Conservation (phyloP, 2,113 vertebrate species). For the Micronycteris hirsuta region DNA sequence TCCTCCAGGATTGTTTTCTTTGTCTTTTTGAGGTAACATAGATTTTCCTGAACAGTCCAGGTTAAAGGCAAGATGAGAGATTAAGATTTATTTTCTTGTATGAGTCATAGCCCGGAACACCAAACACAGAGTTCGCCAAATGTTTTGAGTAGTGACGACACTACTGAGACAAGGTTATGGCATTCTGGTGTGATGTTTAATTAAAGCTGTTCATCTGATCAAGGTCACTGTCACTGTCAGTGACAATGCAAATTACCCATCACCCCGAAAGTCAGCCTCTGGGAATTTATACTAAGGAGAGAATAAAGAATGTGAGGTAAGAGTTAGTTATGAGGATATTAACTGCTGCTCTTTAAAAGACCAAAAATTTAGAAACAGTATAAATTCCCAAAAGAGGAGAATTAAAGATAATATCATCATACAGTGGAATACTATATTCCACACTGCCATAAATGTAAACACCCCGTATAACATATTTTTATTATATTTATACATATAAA, state of each 20-base stretch:
- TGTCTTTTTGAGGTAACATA: neutral
- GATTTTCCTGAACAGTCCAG: slow-evolving; percentile 16
- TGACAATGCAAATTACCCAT: slow-evolving; percentile 53
- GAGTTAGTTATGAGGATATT: neutral
- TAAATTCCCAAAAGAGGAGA: neutral
- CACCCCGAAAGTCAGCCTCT: slow-evolving; percentile 31
- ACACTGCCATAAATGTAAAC: neutral
- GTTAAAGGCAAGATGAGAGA: slow-evolving; percentile 21
- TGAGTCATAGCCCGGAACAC: slow-evolving; percentile 26
- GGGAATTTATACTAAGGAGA: slow-evolving; percentile 5
- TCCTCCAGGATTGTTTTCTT: neutral
- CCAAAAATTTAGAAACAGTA: neutral
- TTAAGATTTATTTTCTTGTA: neutral
- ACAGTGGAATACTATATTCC: neutral
- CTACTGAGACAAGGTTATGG: neutral
- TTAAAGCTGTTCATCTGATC: slow-evolving; percentile 37
- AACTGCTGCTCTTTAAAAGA: neutral
- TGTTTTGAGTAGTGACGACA: slow-evolving; percentile 13
- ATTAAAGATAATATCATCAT: neutral
- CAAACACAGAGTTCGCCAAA: slow-evolving; percentile 29
- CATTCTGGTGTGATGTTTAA: slow-evolving; percentile 3
- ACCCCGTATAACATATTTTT: neutral
- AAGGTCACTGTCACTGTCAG: slow-evolving; percentile 19
- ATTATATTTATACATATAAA: neutral
- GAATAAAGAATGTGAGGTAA: neutral